phyloP scores from a whole-genome alignment of 2,113 vertebrate species.

The Syrmaticus mikado region DNA sequence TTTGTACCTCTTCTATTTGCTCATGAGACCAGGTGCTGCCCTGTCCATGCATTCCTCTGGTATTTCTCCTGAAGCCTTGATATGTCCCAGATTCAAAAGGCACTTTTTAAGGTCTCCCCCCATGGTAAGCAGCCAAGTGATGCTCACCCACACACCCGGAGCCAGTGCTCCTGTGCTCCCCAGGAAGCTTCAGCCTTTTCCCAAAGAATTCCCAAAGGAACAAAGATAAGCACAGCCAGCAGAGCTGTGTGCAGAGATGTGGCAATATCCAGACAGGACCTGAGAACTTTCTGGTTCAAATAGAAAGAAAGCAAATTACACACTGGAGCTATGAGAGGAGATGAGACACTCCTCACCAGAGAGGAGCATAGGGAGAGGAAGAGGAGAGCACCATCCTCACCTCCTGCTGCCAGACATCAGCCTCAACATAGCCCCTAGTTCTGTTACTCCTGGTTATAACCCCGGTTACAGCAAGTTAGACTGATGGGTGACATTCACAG shows the following conservation, averaged over 20 bases:
- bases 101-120: not conserved
- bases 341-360: not conserved
- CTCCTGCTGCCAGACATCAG: not conserved
- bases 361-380: not conserved
- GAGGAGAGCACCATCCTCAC: not conserved
- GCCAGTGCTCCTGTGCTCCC: not conserved
- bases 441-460: not conserved
- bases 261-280: too few relatives aligned
- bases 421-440: not conserved
- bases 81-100: not conserved
- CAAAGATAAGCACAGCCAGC: not conserved
- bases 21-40: not conserved
- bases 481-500: not conserved
- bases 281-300: too few relatives aligned
- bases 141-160: not conserved
- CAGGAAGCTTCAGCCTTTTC: not conserved
- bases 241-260: too few relatives aligned
- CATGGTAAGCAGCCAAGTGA: not conserved
- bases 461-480: not conserved
- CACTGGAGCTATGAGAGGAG: not conserved
- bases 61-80: not conserved
- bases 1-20: not conserved
- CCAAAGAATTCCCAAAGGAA: not conserved
- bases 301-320: too few relatives aligned
- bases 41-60: not conserved